Conservation (phyloP, 2,888 invertebrate genomes). For the Ecdyonurus torrentis region DNA sequence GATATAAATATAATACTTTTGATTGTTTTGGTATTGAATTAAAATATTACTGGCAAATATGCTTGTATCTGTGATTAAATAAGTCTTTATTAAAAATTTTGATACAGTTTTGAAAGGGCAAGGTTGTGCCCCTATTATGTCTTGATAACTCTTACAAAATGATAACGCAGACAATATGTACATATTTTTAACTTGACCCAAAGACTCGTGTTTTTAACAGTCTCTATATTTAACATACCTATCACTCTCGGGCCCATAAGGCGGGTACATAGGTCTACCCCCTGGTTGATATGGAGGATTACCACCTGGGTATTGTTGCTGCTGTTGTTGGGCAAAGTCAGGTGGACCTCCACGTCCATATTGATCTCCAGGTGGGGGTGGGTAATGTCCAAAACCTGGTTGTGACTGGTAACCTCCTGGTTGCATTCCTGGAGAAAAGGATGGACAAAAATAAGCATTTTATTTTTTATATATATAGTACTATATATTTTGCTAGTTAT, state of each 20-base stretch:
- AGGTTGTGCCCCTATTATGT: too few species aligned
- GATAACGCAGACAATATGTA: too few species aligned
- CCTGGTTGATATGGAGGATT: constrained; percentile 21
- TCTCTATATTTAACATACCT: too few species aligned
- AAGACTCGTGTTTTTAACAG: too few species aligned
- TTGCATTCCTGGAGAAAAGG: constrained; percentile 27
- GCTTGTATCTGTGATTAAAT: too few species aligned
- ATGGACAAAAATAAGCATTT: too few species aligned
- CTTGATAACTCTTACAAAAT: too few species aligned
- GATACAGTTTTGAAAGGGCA: too few species aligned
- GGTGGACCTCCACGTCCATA: constrained; percentile 22
- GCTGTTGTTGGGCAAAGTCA: constrained; percentile 27
- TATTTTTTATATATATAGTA: constrained; percentile 4
- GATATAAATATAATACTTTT: background rate
- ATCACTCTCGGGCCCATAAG: constrained; percentile 25
- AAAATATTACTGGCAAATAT: too few species aligned
- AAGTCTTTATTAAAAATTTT: too few species aligned
- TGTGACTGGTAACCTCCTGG: constrained; percentile 20
- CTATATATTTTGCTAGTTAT: too few species aligned
- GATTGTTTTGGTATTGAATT: background rate
- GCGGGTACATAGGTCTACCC: constrained; percentile 25
- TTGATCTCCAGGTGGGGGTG: constrained; percentile 30
- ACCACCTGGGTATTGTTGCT: constrained; percentile 27
- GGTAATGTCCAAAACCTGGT: constrained; percentile 25
- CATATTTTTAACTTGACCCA: too few species aligned